Conservation (phyloP, 2,113 vertebrate genomes). For the Scopus umbretta region DNA sequence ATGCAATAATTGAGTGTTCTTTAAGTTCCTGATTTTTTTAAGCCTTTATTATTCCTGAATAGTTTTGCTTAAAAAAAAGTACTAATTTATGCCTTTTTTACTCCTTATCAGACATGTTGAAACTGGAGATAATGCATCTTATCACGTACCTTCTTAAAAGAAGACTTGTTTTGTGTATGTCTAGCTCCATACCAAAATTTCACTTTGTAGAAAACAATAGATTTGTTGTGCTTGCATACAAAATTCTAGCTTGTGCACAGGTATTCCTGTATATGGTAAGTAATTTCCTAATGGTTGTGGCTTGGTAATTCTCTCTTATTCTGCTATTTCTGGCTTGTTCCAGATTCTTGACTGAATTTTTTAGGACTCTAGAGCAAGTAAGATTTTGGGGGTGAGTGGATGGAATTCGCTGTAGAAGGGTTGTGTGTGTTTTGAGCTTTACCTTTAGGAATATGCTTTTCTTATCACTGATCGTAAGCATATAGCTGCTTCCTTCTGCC, state of each 20-base stretch:
- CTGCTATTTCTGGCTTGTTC: not conserved
- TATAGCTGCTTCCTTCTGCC: not conserved
- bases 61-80: not conserved
- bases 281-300: not conserved
- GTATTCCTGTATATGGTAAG: not conserved
- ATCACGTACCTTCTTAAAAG: not conserved
- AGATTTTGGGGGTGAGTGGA: not conserved
- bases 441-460: not conserved
- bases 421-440: not conserved
- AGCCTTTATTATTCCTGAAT: not conserved
- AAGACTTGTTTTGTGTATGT: not conserved
- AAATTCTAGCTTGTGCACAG: not conserved
- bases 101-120: not conserved
- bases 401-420: not conserved
- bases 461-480: accelerated
- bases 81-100: not conserved
- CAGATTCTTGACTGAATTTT: not conserved
- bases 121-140: not conserved
- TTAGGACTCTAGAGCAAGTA: not conserved
- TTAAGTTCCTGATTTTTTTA: not conserved
- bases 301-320: not conserved
- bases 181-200: not conserved
- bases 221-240: not conserved
- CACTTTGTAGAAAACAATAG: not conserved
- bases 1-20: not conserved